Conservation (phyloP, 2,888 invertebrate species). For the Epirrhoe alternata region DNA sequence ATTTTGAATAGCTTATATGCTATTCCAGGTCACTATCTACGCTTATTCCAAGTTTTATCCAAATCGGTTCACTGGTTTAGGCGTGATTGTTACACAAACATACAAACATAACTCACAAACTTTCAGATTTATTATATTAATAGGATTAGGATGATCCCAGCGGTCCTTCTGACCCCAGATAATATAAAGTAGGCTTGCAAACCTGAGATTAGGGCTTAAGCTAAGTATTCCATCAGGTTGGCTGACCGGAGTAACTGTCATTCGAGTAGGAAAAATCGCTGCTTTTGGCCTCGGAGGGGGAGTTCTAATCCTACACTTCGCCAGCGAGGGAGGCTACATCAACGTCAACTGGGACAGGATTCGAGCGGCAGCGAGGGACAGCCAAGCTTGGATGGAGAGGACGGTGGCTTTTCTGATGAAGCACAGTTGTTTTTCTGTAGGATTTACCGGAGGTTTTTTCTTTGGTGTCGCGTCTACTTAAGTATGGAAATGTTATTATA, state of each 20-base stretch:
- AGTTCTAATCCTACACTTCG: slow-evolving; percentile 93
- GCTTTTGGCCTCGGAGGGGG: slow-evolving; percentile 95
- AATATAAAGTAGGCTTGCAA: too few relatives aligned
- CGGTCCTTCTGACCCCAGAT: too few relatives aligned
- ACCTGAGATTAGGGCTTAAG: too few relatives aligned
- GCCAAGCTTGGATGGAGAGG: slow-evolving; percentile 90
- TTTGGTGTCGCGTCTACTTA: slow-evolving; percentile 89
- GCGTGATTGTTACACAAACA: too few relatives aligned
- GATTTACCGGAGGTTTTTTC: slow-evolving; percentile 93
- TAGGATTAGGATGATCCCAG: too few relatives aligned
- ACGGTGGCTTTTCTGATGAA: slow-evolving; percentile 85
- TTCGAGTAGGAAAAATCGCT: slow-evolving; percentile 94
- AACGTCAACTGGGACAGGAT: slow-evolving; percentile 95
- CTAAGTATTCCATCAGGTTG: slow-evolving; percentile 63
- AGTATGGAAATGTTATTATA: slow-evolving; percentile 18
- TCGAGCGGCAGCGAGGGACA: slow-evolving; percentile 89
- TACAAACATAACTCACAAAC: too few relatives aligned
- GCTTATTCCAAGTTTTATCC: too few relatives aligned
- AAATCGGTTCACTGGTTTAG: too few relatives aligned
- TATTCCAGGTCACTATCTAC: too few relatives aligned
- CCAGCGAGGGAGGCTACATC: slow-evolving; percentile 94
- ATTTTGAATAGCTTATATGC: too few relatives aligned
- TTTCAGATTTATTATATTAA: too few relatives aligned
- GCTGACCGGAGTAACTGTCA: slow-evolving; percentile 90
- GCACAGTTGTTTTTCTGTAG: slow-evolving; percentile 90